Conservation (phyloP, 2,797 vertebrate genomes). For the Ptychadena robeensis region DNA sequence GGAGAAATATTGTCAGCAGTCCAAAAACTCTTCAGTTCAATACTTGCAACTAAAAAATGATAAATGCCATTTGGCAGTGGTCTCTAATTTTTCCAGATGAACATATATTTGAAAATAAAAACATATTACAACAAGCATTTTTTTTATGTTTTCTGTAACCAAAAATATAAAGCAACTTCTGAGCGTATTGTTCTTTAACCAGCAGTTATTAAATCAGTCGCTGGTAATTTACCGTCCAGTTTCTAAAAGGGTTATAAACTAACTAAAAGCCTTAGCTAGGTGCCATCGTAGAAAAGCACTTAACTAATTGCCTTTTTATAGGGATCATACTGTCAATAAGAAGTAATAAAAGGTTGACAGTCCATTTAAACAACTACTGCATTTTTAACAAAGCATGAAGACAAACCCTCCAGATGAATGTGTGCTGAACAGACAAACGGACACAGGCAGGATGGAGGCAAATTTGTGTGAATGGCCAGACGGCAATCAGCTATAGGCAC, state of each 20-base stretch:
- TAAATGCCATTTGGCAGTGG: too few species aligned
- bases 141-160: too few species aligned
- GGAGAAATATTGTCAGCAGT: too few species aligned
- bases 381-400: constrained; percentile 9
- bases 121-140: too few species aligned
- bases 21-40: too few species aligned
- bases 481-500: constrained; percentile 39
- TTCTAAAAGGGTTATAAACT: neutral
- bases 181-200: neutral
- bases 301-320: constrained; percentile 54
- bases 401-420: neutral
- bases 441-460: neutral
- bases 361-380: constrained; percentile 18
- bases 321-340: neutral
- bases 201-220: too few species aligned
- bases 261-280: neutral
- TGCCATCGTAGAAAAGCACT: neutral
- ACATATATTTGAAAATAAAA: too few species aligned
- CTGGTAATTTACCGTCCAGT: neutral
- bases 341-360: neutral
- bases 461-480: constrained; percentile 30
- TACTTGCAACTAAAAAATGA: too few species aligned
- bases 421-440: constrained; percentile 5
- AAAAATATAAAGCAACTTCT: too few species aligned
- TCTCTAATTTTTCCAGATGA: too few species aligned